A percentile compares a stretch with the other conserved stretches of the same genome.
These are phyloP conservation scores for Blera fallax DNA, from an alignment of 2,888 invertebrate genomes.

Conservation along the genomic window DNA sequence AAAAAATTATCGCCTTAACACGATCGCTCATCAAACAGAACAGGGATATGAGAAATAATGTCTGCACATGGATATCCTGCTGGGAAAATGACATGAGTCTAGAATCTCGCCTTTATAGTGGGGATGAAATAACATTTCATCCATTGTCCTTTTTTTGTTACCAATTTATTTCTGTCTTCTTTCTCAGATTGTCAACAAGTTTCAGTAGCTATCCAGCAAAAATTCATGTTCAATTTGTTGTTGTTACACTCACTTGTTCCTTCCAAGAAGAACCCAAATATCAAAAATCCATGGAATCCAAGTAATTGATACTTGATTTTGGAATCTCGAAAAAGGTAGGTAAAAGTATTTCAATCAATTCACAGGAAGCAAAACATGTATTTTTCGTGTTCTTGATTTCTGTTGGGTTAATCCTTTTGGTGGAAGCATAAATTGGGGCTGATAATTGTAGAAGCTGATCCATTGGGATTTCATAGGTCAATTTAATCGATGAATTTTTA, in stretches of 20 bases:
- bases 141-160: conserved; percentile 60
- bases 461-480: neutral
- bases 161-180: conserved; percentile 68
- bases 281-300: conserved; percentile 31
- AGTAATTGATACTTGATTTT: conserved; percentile 66
- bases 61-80: conserved; percentile 49
- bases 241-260: conserved; percentile 50
- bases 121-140: conserved; percentile 65
- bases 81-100: conserved; percentile 60
- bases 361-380: conserved; percentile 34
- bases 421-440: neutral
- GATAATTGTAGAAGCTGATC: neutral
- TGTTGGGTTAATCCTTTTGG: conserved; percentile 53
- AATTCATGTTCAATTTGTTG: conserved; percentile 22
- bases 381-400: neutral
- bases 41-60: conserved; percentile 17
- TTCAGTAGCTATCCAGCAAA: conserved; percentile 60
- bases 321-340: conserved; percentile 9
- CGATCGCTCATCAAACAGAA: conserved; percentile 48
- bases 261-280: conserved; percentile 63
- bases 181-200: conserved; percentile 63
- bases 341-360: conserved; percentile 45
- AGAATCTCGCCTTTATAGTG: conserved; percentile 33
- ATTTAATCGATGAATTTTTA: neutral
- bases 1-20: conserved; percentile 55